Percentiles rank a stretch among this genome's conserved stretches.
These are phyloP conservation scores for Pedionomus torquatus DNA, from an alignment of 2,113 vertebrate genomes.

Conservation along the genomic window DNA sequence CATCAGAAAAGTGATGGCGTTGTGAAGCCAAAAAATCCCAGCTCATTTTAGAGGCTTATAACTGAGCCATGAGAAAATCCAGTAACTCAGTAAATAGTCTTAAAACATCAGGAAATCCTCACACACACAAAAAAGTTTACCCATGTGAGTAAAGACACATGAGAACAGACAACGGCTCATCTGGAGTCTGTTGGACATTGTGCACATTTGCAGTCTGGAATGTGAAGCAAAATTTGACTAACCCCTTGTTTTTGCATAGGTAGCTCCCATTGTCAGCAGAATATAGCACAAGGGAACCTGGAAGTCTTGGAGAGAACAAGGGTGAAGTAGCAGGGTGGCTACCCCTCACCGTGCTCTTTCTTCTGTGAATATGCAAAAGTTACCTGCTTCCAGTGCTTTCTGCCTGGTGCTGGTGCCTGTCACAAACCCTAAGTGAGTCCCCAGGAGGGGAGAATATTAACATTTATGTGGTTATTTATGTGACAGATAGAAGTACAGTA, in stretches of 20 bases:
- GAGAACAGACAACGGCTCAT: neutral
- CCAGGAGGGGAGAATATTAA: neutral
- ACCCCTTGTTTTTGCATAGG: neutral
- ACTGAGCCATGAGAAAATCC: neutral
- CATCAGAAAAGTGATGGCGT: neutral
- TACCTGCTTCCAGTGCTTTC: rapidly evolving
- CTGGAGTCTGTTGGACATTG: rapidly evolving
- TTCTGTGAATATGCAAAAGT: neutral
- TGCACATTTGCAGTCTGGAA: neutral
- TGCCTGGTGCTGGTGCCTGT: neutral
- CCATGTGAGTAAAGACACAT: neutral
- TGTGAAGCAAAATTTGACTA: neutral
- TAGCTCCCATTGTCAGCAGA: neutral
- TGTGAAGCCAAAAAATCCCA: neutral
- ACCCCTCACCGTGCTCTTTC: neutral
- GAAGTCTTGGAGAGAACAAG: neutral
- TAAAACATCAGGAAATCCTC: neutral
- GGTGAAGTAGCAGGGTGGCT: neutral
- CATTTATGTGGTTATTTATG: neutral
- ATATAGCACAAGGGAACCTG: neutral
- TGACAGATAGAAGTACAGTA: neutral
- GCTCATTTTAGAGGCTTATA: neutral
- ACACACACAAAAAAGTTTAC: neutral
- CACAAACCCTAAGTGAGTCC: neutral
- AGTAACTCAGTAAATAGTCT: neutral